These are phyloP conservation scores for Oenanthe melanoleuca DNA, from an alignment of 2,113 vertebrate species.

Conservation along the genomic window DNA sequence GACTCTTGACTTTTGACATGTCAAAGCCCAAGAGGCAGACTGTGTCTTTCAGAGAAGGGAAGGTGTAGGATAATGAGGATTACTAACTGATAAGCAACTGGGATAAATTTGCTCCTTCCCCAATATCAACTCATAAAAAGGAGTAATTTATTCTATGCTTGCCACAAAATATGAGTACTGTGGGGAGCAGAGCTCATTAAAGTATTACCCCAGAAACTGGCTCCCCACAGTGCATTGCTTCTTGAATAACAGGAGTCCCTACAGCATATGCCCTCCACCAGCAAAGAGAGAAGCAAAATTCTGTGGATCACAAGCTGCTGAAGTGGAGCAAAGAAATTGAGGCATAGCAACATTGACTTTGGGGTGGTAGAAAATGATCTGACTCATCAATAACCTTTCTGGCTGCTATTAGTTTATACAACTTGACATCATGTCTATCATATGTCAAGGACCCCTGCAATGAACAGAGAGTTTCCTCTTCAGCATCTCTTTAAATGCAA, in stretches of 20 bases:
- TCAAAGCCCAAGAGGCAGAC: neutral
- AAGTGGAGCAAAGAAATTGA: neutral
- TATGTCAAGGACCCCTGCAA: neutral
- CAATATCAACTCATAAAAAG: neutral
- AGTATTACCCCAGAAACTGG: neutral
- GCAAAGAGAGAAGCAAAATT: neutral
- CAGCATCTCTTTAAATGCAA: fast-evolving
- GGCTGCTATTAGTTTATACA: neutral
- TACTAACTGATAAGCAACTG: neutral
- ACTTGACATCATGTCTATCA: neutral
- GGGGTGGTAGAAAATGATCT: neutral
- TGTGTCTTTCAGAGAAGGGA: fast-evolving
- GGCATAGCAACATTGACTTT: neutral
- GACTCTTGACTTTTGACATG: neutral
- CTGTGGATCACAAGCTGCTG: neutral
- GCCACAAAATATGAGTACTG: neutral
- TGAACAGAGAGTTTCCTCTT: neutral
- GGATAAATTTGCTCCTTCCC: neutral
- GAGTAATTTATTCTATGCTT: neutral
- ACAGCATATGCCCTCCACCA: neutral
- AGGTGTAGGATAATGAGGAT: neutral
- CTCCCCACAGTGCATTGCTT: neutral
- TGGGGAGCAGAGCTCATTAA: neutral
- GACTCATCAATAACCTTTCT: neutral
- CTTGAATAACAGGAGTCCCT: neutral